Conservation (phyloP, 1,140 invertebrate species). For the Epicauta chinensis region DNA sequence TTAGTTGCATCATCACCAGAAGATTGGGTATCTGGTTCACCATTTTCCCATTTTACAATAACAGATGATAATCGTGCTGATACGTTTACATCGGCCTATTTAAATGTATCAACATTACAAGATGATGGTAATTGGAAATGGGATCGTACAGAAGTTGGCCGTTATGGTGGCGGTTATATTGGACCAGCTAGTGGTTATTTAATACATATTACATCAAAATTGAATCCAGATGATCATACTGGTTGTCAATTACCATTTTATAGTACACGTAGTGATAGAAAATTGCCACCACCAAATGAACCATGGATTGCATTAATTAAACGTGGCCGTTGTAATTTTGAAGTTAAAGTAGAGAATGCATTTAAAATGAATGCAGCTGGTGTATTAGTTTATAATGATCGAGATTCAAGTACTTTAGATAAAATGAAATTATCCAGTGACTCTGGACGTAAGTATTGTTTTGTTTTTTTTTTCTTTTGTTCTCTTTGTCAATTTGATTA, state of each 20-base stretch:
- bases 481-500: too few species aligned
- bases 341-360: slow-evolving; percentile 69
- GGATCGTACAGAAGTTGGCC: slow-evolving; percentile 54
- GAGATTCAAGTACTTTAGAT: slow-evolving; percentile 55
- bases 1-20: slow-evolving; percentile 20
- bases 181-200: slow-evolving; percentile 52
- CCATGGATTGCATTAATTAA: slow-evolving; percentile 72
- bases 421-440: slow-evolving; percentile 61
- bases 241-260: slow-evolving; percentile 57
- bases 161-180: slow-evolving; percentile 61
- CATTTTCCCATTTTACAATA: slow-evolving; percentile 26
- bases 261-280: slow-evolving; percentile 44
- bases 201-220: slow-evolving; percentile 52
- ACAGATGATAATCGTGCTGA: slow-evolving; percentile 28
- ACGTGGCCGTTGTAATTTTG: slow-evolving; percentile 67
- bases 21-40: slow-evolving; percentile 28
- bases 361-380: slow-evolving; percentile 61
- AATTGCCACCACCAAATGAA: slow-evolving; percentile 47
- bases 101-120: slow-evolving; percentile 44
- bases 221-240: slow-evolving; percentile 51
- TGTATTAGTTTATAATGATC: slow-evolving; percentile 70
- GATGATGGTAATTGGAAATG: slow-evolving; percentile 33
- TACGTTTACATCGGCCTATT: slow-evolving; percentile 37
- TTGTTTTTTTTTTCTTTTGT: not conserved
- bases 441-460: slow-evolving; percentile 51